phyloP scores from a whole-genome alignment of 2,888 invertebrate species.

The Heterodera filipjevi region DNA sequence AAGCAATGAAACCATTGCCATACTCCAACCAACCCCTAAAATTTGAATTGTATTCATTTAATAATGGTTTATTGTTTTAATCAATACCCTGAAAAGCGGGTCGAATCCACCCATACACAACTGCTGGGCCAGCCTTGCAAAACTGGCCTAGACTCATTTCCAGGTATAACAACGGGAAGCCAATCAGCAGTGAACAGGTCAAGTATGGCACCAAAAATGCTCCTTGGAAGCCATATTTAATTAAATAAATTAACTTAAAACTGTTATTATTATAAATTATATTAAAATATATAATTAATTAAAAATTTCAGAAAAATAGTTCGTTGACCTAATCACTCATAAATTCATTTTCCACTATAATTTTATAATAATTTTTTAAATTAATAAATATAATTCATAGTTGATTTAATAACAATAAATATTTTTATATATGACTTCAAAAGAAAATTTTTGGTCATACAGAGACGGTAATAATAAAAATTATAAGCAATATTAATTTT shows the following conservation, averaged over 20 bases:
- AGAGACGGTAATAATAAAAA: too few relatives aligned
- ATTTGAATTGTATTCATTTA: neutral
- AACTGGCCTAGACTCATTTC: constrained; percentile 66
- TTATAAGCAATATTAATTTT: neutral
- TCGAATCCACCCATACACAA: constrained; percentile 43
- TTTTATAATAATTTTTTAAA: too few relatives aligned
- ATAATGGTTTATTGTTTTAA: neutral
- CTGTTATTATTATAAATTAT: neutral
- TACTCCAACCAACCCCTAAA: constrained; percentile 14
- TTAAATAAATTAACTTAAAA: constrained; percentile 1
- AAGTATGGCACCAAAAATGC: constrained; percentile 66
- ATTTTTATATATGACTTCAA: too few relatives aligned
- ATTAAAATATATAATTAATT: neutral
- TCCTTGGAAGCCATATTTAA: constrained; percentile 24
- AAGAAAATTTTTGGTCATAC: too few relatives aligned
- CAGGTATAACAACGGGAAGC: constrained; percentile 66
- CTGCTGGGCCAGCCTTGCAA: constrained; percentile 45
- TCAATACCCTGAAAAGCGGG: constrained; percentile 49
- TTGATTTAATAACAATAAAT: too few relatives aligned
- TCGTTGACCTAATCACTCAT: too few relatives aligned
- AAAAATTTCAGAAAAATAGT: neutral
- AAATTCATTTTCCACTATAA: too few relatives aligned
- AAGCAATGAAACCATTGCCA: constrained; percentile 87
- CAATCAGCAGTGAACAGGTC: constrained; percentile 65
- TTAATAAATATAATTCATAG: too few relatives aligned